phyloP scores from a whole-genome alignment of 2,888 invertebrate species.

The Chaetogeoica ovagalla region DNA sequence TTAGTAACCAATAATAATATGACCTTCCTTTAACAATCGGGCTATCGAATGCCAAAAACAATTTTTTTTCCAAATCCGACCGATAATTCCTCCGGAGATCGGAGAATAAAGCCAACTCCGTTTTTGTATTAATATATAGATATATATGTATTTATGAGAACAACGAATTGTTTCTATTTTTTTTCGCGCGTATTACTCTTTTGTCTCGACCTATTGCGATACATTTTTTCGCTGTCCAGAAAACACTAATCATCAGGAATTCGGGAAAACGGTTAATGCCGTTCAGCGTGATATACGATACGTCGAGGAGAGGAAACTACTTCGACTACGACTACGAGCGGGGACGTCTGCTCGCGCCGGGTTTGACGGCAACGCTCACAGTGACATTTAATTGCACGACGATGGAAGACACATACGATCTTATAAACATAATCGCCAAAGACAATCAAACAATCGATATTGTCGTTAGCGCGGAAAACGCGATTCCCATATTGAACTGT shows the following conservation, averaged over 20 bases:
- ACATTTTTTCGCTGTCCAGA: neutral
- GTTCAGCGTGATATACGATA: neutral
- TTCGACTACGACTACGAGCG: constrained; percentile 21
- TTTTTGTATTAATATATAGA: no score
- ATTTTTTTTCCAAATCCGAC: no score
- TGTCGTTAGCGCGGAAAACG: constrained; percentile 1
- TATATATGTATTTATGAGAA: no score
- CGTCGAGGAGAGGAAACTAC: neutral
- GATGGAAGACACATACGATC: constrained; percentile 13
- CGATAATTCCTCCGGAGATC: no score
- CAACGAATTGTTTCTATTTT: no score
- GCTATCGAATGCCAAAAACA: no score
- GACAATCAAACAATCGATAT: neutral
- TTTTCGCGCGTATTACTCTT: no score
- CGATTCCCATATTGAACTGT: constrained; percentile 11
- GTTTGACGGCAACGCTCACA: constrained; percentile 7
- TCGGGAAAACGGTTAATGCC: neutral
- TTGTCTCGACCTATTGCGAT: no score
- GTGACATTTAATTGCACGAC: constrained; percentile 27
- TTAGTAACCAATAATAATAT: no score
- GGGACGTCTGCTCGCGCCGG: constrained; percentile 4
- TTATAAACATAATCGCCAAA: neutral
- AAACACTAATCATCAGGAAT: neutral
- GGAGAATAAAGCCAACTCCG: no score
- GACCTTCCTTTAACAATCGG: no score